Conservation (phyloP, 2,113 vertebrate species). For the Psilopogon haemacephalus region DNA sequence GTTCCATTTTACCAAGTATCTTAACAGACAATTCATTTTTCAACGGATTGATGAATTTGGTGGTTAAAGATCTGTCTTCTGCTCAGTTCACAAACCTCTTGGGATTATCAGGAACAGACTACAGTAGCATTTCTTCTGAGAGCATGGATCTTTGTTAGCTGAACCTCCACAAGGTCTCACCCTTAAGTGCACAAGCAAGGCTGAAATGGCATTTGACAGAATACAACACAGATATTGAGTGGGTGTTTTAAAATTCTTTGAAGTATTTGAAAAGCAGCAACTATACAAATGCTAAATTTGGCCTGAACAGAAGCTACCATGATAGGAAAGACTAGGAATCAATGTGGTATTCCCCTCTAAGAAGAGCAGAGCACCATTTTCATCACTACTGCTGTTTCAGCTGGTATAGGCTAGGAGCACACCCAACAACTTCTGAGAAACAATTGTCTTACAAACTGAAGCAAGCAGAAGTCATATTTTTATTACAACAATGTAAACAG, state of each 20-base stretch:
- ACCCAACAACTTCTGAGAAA: neutral
- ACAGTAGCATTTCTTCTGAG: neutral
- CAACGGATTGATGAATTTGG: neutral
- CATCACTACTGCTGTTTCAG: rapidly evolving
- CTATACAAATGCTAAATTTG: neutral
- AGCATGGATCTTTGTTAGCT: neutral
- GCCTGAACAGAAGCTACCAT: neutral
- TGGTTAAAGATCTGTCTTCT: neutral
- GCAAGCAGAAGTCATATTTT: neutral
- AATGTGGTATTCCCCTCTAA: neutral
- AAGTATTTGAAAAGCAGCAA: neutral
- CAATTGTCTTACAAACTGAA: neutral
- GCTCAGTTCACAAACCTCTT: neutral
- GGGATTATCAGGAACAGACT: neutral
- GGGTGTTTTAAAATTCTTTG: neutral
- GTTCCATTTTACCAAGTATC: neutral
- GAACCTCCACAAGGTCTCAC: neutral
- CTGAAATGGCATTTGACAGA: neutral
- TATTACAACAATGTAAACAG: neutral
- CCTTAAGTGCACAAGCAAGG: neutral
- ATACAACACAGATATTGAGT: neutral
- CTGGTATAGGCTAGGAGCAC: neutral
- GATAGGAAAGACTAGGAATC: neutral
- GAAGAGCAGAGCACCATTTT: neutral
- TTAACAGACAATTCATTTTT: neutral